Percentiles rank a stretch among this genome's conserved stretches.
Evolutionary conservation across 2,113 vertebrate genomes (phyloP).

Genomic region (Xiphorhynchus elegans): DNA sequence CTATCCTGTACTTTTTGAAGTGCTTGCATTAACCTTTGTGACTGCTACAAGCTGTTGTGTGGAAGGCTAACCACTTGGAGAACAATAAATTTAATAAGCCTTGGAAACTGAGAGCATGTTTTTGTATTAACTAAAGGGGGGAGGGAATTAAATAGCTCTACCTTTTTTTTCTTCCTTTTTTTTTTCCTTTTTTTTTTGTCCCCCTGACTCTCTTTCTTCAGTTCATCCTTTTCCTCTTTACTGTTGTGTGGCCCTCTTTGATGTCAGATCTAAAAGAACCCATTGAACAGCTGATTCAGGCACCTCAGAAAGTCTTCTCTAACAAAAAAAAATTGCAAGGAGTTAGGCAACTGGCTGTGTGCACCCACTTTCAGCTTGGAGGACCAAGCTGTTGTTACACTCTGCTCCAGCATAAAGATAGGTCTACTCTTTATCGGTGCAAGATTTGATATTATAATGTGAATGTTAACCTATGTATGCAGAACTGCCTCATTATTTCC

Average conservation of each 20-base stretch:
- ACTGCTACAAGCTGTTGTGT: neutral
- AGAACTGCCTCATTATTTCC: neutral
- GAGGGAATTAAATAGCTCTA: neutral
- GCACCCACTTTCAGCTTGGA: neutral
- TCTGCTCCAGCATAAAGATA: neutral
- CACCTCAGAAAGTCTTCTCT: neutral
- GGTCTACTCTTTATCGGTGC: neutral
- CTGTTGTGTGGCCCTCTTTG: neutral
- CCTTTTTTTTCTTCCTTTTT: too few species aligned
- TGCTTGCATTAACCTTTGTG: neutral
- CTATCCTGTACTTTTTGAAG: neutral
- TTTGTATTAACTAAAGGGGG: neutral
- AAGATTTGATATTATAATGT: neutral
- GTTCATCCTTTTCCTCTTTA: neutral
- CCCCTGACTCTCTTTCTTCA: neutral
- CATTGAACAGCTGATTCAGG: neutral
- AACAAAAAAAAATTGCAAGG: neutral
- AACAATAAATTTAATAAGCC: conserved; percentile 30
- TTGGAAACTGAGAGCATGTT: neutral
- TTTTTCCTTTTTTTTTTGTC: neutral
- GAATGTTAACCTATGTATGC: neutral
- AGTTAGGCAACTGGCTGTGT: neutral
- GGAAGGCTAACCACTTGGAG: neutral
- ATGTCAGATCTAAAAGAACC: neutral
- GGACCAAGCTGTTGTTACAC: neutral